Percentiles rank a stretch among this genome's conserved stretches.
These are phyloP conservation scores for Dreissena rostriformis DNA, from an alignment of 1,140 invertebrate species.

Conservation along the genomic window DNA sequence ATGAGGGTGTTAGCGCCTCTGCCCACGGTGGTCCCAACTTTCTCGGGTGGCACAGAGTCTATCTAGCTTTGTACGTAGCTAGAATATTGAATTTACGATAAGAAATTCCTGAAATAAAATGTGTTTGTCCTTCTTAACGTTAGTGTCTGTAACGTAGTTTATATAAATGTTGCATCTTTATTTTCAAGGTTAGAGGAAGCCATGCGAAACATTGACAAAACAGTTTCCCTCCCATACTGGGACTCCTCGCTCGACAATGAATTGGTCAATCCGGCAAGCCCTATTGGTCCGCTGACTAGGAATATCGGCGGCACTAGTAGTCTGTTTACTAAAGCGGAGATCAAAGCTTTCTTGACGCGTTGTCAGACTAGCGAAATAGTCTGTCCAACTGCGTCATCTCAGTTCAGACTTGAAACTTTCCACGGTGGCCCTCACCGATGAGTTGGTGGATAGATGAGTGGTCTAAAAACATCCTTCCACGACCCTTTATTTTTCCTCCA, in stretches of 20 bases:
- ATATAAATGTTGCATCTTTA: background rate
- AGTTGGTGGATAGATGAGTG: conserved; percentile 69
- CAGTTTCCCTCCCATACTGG: conserved; percentile 79
- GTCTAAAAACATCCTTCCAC: conserved; percentile 72
- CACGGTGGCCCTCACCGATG: no score
- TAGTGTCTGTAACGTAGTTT: no score
- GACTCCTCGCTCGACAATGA: conserved; percentile 76
- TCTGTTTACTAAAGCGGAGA: conserved; percentile 26
- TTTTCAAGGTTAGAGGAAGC: conserved; percentile 63
- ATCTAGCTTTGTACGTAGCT: conserved; percentile 33
- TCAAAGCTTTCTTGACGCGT: conserved; percentile 30
- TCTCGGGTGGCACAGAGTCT: conserved; percentile 48
- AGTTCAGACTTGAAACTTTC: no score
- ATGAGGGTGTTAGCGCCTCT: conserved; percentile 12
- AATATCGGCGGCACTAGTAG: conserved; percentile 42
- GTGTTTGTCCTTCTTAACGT: no score
- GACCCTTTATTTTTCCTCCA: conserved; percentile 80
- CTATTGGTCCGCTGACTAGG: conserved; percentile 49
- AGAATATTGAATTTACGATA: background rate
- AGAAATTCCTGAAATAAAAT: background rate
- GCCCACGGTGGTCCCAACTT: conserved; percentile 50
- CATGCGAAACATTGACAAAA: conserved; percentile 55
- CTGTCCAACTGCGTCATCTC: conserved; percentile 33
- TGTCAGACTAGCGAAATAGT: conserved; percentile 33
- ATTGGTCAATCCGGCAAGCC: conserved; percentile 70